Percentiles rank a stretch among this genome's conserved stretches.
Evolutionary conservation across 2,113 vertebrate species (phyloP).

Genomic region (Rhea americana): DNA sequence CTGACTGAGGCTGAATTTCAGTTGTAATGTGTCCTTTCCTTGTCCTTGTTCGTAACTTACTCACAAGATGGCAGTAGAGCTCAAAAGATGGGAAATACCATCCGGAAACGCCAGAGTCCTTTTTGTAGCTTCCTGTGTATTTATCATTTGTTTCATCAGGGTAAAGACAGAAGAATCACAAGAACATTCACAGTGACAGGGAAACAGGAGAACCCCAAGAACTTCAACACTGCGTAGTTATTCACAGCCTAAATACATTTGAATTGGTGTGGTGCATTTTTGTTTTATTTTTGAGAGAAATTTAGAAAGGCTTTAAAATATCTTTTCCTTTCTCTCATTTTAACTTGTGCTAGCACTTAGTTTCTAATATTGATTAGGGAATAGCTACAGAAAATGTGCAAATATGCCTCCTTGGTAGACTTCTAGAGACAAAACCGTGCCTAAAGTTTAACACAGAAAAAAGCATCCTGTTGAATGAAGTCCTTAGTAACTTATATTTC

Average conservation of each 20-base stretch:
- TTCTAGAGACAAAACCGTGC: background rate
- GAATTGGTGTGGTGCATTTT: rapidly evolving
- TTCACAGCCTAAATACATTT: background rate
- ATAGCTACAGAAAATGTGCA: background rate
- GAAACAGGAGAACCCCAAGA: background rate
- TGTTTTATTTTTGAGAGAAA: background rate
- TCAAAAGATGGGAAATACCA: background rate
- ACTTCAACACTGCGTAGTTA: rapidly evolving
- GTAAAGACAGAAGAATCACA: background rate
- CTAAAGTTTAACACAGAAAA: background rate
- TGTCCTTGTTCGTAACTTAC: background rate
- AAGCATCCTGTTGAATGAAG: background rate
- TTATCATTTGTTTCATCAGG: background rate
- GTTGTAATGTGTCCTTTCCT: rapidly evolving
- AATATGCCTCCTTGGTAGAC: background rate
- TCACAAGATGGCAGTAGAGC: constrained; percentile 43
- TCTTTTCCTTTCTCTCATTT: background rate
- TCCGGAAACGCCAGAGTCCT: rapidly evolving
- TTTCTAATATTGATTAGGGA: background rate
- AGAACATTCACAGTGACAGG: background rate
- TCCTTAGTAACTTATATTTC: background rate
- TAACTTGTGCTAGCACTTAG: background rate
- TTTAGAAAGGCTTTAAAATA: background rate
- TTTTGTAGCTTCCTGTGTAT: rapidly evolving
- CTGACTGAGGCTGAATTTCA: background rate